These are phyloP conservation scores for Lampris megalopsis DNA, from an alignment of 2,113 vertebrate genomes.

Conservation along the genomic window DNA sequence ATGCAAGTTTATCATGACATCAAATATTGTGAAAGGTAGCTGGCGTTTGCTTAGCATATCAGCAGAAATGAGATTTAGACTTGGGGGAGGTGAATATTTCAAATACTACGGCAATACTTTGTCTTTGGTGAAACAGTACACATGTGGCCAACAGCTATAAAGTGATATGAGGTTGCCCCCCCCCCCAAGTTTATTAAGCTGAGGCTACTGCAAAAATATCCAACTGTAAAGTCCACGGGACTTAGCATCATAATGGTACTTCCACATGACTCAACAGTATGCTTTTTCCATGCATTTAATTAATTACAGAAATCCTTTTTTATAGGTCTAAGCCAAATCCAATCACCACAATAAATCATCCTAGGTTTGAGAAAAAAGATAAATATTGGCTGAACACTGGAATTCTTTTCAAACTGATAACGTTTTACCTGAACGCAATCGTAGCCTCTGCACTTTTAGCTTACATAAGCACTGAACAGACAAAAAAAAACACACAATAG, in stretches of 20 bases:
- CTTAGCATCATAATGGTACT: no score
- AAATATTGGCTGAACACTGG: no score
- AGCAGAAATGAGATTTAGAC: neutral
- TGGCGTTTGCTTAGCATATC: slow-evolving; percentile 12
- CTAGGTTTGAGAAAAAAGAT: neutral
- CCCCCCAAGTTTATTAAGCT: no score
- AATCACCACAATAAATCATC: neutral
- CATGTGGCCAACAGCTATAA: neutral
- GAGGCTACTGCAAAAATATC: no score
- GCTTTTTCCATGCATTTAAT: neutral
- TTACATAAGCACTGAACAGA: slow-evolving; percentile 10
- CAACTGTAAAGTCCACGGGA: no score
- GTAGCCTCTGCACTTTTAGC: neutral
- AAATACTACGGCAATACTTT: slow-evolving; percentile 17
- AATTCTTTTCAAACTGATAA: neutral
- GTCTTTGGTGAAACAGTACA: slow-evolving; percentile 7
- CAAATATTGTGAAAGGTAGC: slow-evolving; percentile 2
- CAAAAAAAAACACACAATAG: neutral
- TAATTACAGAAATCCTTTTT: no score
- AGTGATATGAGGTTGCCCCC: neutral
- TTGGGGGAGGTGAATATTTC: slow-evolving; percentile 1
- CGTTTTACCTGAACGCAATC: slow-evolving; percentile 12
- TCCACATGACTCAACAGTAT: neutral
- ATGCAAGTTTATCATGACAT: slow-evolving; percentile 6
- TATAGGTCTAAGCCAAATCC: neutral